These are phyloP conservation scores for Etia nguti DNA, from an alignment of 2,113 vertebrate species.

Conservation along the genomic window DNA sequence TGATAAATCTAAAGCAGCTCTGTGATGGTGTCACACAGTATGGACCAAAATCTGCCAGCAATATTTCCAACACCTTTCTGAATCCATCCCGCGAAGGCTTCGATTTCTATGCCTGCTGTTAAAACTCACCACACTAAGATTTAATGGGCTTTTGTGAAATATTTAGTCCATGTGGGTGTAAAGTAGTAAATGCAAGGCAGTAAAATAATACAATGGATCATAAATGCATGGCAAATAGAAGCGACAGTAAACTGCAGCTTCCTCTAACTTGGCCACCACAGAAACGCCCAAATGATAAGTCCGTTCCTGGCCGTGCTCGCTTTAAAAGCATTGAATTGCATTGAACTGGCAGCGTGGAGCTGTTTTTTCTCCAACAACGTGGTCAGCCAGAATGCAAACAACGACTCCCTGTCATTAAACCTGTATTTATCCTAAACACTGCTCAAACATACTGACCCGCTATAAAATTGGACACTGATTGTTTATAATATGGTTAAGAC, in stretches of 20 bases:
- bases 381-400: constrained; percentile 40
- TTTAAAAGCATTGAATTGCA: neutral
- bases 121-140: neutral
- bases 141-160: neutral
- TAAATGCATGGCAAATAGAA: neutral
- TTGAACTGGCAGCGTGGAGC: neutral
- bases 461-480: neutral
- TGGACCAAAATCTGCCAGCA: neutral
- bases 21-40: neutral
- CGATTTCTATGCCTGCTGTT: neutral
- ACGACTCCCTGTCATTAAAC: neutral
- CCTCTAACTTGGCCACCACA: neutral
- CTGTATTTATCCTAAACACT: neutral
- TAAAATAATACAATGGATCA: neutral
- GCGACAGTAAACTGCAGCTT: neutral
- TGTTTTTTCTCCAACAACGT: neutral
- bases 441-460: neutral
- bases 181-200: neutral
- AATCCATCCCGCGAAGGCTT: neutral
- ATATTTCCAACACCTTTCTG: neutral
- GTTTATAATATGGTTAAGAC: neutral
- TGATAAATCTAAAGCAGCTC: neutral
- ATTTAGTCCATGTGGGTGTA: neutral
- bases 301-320: neutral
- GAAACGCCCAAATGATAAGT: neutral